Evolutionary conservation across 2,113 vertebrate genomes (phyloP).

Genomic region (Notiomystis cincta): DNA sequence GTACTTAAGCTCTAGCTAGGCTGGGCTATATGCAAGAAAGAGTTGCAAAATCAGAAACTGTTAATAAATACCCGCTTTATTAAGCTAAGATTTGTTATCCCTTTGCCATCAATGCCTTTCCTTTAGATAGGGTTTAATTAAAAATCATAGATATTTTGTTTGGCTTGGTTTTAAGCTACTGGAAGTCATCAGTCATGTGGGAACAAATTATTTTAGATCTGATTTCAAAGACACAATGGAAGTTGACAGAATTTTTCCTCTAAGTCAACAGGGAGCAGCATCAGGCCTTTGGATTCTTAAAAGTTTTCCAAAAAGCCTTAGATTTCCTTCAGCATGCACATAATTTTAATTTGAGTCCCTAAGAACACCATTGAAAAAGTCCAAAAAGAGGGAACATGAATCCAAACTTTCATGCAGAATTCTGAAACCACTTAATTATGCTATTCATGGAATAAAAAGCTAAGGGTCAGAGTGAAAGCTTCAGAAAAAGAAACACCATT

Average conservation of each 20-base stretch:
- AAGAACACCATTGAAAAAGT: background rate
- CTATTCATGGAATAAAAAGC: background rate
- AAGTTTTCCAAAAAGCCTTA: background rate
- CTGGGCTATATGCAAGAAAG: background rate
- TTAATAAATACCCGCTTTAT: background rate
- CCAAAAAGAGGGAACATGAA: background rate
- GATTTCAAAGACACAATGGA: background rate
- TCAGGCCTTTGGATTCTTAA: background rate
- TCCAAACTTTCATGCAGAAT: background rate
- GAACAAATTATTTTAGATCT: background rate
- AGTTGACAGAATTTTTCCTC: background rate
- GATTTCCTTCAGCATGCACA: background rate
- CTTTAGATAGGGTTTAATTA: background rate
- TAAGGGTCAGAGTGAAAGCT: background rate
- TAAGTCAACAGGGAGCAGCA: background rate
- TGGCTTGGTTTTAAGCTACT: background rate
- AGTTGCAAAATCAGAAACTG: background rate
- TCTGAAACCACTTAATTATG: background rate
- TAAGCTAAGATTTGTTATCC: background rate
- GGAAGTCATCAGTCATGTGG: background rate
- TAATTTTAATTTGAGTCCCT: background rate
- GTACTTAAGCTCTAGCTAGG: background rate
- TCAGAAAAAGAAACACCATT: background rate
- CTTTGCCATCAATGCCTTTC: background rate
- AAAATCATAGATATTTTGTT: background rate